A percentile compares a stretch with the other conserved stretches of the same genome.
Evolutionary conservation across 2,113 vertebrate genomes (phyloP).

Genomic region (Pogonocichla stellata): DNA sequence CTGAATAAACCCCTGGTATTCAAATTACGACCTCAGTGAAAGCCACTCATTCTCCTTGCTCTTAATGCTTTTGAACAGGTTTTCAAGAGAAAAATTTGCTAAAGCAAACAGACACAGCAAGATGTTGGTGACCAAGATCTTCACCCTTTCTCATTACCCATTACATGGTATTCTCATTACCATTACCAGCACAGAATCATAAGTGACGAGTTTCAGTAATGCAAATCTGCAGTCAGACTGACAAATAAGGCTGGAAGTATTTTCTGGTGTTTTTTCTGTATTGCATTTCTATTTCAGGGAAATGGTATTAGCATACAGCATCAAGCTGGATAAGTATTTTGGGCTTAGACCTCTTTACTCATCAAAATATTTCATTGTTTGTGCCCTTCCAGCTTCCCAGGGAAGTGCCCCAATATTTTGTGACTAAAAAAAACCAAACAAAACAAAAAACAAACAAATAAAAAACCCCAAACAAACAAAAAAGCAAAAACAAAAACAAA

Average conservation of each 20-base stretch:
- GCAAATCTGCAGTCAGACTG: neutral
- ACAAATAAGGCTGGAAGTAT: neutral
- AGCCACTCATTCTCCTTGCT: neutral
- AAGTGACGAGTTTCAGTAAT: neutral
- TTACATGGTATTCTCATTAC: neutral
- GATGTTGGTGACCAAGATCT: neutral
- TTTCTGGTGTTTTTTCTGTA: neutral
- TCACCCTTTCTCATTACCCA: neutral
- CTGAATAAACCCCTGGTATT: slow-evolving; percentile 45
- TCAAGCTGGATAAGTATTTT: neutral
- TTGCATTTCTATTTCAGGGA: neutral
- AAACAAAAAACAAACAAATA: too few species aligned
- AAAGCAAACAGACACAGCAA: neutral
- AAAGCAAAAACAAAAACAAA: too few species aligned
- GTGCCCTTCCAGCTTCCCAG: neutral
- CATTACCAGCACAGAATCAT: neutral
- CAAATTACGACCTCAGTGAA: neutral
- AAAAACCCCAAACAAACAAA: too few species aligned
- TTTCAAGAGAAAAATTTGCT: slow-evolving; percentile 9
- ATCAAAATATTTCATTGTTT: neutral
- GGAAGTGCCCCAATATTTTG: neutral
- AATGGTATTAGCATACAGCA: neutral
- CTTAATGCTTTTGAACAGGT: slow-evolving; percentile 14
- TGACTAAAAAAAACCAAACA: neutral
- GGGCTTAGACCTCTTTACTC: neutral